Percentiles rank a stretch among this genome's conserved stretches.
phyloP scores from a whole-genome alignment of 92 coral and sea anemone genomes.

The Plumapathes pennacea region DNA sequence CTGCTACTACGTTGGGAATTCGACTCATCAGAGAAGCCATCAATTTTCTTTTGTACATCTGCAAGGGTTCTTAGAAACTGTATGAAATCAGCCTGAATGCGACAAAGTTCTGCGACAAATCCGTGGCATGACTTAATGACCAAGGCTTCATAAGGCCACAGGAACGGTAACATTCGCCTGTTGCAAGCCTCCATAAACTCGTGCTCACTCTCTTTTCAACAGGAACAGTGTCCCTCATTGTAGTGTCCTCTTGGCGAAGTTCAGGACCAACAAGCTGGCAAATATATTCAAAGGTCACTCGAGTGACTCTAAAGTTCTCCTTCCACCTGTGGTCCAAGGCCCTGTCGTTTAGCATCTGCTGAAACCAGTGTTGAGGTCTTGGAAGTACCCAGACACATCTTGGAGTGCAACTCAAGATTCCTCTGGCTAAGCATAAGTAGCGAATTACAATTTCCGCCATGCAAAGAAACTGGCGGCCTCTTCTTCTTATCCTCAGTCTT shows the following conservation, averaged over 20 bases:
- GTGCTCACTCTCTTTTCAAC: constrained; percentile 14
- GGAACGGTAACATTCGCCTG: constrained; percentile 4
- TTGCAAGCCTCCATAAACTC: constrained; percentile 9
- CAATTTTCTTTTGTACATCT: constrained; percentile 34
- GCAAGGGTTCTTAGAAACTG: constrained; percentile 44
- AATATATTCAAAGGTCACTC: neutral
- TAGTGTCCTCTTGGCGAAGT: constrained; percentile 4
- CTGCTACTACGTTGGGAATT: constrained; percentile 36
- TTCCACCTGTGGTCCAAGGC: constrained; percentile 7
- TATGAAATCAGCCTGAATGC: constrained; percentile 39
- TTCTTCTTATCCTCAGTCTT: too few species aligned
- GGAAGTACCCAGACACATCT: constrained; percentile 15
- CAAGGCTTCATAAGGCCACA: neutral
- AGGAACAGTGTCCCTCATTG: constrained; percentile 17
- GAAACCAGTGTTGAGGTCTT: constrained; percentile 15
- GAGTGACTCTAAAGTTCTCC: constrained; percentile 5
- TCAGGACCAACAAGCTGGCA: neutral
- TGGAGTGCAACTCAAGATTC: too few species aligned
- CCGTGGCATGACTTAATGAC: constrained; percentile 37
- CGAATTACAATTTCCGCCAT: too few species aligned
- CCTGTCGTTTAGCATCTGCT: constrained; percentile 11
- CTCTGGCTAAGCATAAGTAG: too few species aligned
- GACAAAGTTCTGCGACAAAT: constrained; percentile 45
- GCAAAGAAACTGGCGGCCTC: too few species aligned
- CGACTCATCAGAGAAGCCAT: constrained; percentile 38